Evolutionary conservation across 1,140 invertebrate species (phyloP).

Genomic region (Drosophila eugracilis): DNA sequence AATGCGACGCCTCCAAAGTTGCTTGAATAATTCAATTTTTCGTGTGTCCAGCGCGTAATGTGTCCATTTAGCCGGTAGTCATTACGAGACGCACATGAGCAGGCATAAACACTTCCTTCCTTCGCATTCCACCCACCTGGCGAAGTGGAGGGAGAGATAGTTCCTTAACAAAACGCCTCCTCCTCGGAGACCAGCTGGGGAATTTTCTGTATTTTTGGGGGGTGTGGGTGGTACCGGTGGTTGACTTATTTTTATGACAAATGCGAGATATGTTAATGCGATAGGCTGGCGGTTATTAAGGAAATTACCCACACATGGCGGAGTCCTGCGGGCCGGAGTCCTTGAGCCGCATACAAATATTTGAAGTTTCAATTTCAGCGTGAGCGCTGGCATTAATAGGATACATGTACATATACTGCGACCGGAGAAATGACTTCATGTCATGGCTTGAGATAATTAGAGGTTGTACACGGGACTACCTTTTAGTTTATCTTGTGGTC

Average conservation of each 20-base stretch:
- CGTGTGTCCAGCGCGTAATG: conserved; percentile 65
- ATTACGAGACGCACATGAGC: conserved; percentile 71
- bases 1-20: conserved; percentile 60
- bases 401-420: conserved; percentile 30
- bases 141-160: background rate
- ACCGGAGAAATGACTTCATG: conserved; percentile 75
- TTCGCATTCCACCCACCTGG: conserved; percentile 19
- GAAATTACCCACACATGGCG: conserved; percentile 69
- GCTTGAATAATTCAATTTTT: conserved; percentile 77
- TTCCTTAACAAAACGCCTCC: conserved; percentile 77
- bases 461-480: conserved; percentile 52
- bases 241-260: conserved; percentile 78
- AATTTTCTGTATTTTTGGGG: conserved; percentile 19
- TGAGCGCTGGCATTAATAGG: conserved; percentile 55
- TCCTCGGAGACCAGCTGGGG: conserved; percentile 9
- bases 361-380: conserved; percentile 79
- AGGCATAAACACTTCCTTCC: conserved; percentile 72
- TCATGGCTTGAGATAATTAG: conserved; percentile 82
- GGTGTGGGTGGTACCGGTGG: conserved; percentile 27
- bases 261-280: conserved; percentile 82
- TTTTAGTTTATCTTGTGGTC: conserved; percentile 46
- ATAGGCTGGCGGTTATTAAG: conserved; percentile 78
- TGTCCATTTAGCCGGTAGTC: conserved; percentile 72
- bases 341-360: conserved; percentile 68
- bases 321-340: conserved; percentile 50